phyloP scores from a whole-genome alignment of 1,140 invertebrate species.

The silkworm (Bombyx mori) region DNA sequence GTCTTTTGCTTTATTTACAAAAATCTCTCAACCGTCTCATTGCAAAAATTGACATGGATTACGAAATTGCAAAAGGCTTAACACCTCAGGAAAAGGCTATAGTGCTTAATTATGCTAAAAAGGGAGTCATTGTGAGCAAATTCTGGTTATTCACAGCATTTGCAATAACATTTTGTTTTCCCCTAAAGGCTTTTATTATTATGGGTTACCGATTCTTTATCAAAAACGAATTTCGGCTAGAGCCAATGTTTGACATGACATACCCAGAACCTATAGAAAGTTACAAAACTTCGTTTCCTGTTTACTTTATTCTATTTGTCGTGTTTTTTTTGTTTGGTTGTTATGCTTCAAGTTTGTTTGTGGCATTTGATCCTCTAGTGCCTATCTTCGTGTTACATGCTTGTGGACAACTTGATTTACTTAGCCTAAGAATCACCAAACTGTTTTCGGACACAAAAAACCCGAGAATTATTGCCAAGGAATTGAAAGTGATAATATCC shows the following conservation, averaged over 20 bases:
- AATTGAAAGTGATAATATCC: constrained; percentile 23
- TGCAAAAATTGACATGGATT: constrained; percentile 22
- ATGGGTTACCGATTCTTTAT: constrained; percentile 21
- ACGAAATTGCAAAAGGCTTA: constrained; percentile 12
- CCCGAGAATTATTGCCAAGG: constrained; percentile 9
- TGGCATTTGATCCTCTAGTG: constrained; percentile 30
- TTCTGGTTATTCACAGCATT: constrained; percentile 21
- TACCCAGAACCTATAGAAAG: constrained; percentile 22
- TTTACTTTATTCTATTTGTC: constrained; percentile 17
- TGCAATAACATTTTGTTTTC: constrained; percentile 19
- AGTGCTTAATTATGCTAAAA: constrained; percentile 20
- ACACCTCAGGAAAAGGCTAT: constrained; percentile 20
- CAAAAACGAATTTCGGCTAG: constrained; percentile 19
- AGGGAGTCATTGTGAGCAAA: constrained; percentile 20
- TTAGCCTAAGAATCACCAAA: constrained; percentile 17
- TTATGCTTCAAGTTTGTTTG: constrained; percentile 23
- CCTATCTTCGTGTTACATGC: constrained; percentile 31
- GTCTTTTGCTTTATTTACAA: constrained; percentile 16
- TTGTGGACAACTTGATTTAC: constrained; percentile 28
- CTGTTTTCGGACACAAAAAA: constrained; percentile 14
- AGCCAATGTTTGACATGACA: constrained; percentile 26
- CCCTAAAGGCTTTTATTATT: constrained; percentile 23
- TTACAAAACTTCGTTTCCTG: constrained; percentile 14
- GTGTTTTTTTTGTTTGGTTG: constrained; percentile 17
- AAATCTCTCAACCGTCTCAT: constrained; percentile 17